These are phyloP conservation scores for Syngnathus acus DNA, from an alignment of 2,797 vertebrate genomes.

Conservation along the genomic window DNA sequence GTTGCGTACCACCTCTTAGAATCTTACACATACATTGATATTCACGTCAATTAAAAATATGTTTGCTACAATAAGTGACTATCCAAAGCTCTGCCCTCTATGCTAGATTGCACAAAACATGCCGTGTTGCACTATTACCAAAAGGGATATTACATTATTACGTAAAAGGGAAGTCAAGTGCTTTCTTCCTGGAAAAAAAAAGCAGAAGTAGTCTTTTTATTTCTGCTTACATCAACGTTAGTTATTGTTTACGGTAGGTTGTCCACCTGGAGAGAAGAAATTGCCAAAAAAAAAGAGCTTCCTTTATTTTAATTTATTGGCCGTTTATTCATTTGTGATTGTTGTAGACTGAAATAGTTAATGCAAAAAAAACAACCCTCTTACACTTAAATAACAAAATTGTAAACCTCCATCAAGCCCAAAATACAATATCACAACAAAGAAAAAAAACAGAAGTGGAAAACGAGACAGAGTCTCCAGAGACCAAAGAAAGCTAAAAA, in stretches of 20 bases:
- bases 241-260: neutral
- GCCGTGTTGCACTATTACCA: neutral
- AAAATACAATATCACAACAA: neutral
- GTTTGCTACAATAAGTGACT: neutral
- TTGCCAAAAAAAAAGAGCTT: neutral
- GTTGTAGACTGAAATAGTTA: neutral
- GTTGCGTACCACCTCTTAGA: neutral
- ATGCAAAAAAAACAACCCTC: neutral
- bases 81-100: neutral
- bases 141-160: neutral
- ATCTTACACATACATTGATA: neutral
- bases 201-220: slow-evolving; percentile 3
- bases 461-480: neutral
- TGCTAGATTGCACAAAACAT: neutral
- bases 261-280: neutral
- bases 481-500: neutral
- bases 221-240: neutral
- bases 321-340: neutral
- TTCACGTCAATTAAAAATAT: neutral
- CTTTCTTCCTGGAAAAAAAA: neutral
- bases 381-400: neutral
- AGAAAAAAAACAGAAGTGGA: neutral
- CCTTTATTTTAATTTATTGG: neutral
- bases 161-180: slow-evolving; percentile 3
- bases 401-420: neutral